These are phyloP conservation scores for Bostrychus sinensis DNA, from an alignment of 2,113 vertebrate genomes.

Conservation along the genomic window DNA sequence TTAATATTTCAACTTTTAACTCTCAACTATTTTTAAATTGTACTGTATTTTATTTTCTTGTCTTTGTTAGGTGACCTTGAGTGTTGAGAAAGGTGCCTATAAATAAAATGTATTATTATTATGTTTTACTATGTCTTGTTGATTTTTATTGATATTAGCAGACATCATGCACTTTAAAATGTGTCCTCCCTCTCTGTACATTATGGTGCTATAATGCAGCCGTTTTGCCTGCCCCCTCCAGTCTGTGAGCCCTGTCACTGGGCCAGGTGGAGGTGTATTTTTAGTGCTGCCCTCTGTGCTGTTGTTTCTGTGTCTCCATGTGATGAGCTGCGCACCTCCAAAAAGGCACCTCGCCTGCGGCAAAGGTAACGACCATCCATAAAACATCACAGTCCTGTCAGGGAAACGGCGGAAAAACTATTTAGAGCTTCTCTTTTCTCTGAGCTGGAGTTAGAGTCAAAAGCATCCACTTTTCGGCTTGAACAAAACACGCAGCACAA, in stretches of 20 bases:
- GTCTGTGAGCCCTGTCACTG: background rate
- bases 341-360: constrained; percentile 8
- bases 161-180: too few species aligned
- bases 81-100: too few species aligned
- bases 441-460: too few species aligned
- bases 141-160: too few species aligned
- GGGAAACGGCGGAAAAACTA: background rate
- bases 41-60: too few species aligned
- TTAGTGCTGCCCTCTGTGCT: background rate
- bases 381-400: background rate
- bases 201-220: background rate
- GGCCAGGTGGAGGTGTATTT: constrained; percentile 26
- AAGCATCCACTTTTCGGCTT: background rate
- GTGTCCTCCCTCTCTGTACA: background rate
- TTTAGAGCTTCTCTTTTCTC: background rate
- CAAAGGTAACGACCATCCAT: background rate
- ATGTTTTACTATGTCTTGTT: too few species aligned
- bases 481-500: background rate
- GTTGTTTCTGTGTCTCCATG: constrained; percentile 6
- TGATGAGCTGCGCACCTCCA: constrained; percentile 17
- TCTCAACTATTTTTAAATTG: too few species aligned
- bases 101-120: too few species aligned
- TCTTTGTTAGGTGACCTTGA: too few species aligned
- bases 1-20: too few species aligned
- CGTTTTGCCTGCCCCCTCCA: constrained; percentile 16